A percentile compares a stretch with the other conserved stretches of the same genome.
These are phyloP conservation scores for Diplazon laetatorius DNA, from an alignment of 2,888 invertebrate genomes.

Conservation along the genomic window DNA sequence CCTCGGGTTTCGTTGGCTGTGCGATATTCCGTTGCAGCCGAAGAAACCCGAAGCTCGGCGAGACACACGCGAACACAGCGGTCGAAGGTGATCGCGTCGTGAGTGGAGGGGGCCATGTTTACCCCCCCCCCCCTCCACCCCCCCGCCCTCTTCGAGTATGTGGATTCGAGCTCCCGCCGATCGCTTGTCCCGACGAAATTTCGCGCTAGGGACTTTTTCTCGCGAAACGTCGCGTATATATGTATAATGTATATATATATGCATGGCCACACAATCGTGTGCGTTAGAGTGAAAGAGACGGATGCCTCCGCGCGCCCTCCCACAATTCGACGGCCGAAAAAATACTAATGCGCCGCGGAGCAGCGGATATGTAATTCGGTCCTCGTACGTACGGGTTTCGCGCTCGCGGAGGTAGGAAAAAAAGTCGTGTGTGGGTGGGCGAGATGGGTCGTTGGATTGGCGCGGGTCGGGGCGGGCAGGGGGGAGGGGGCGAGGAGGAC, in stretches of 20 bases:
- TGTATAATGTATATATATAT: neutral
- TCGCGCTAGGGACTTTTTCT: no score
- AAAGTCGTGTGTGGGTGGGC: slow-evolving; percentile 39
- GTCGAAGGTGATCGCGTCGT: no score
- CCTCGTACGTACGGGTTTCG: slow-evolving; percentile 69
- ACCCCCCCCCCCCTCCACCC: no score
- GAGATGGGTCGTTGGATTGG: neutral
- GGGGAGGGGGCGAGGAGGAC: neutral
- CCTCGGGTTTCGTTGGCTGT: no score
- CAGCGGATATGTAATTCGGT: slow-evolving; percentile 69
- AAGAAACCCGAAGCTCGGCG: no score
- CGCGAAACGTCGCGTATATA: no score
- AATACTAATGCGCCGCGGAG: slow-evolving; percentile 79
- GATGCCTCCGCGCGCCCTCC: slow-evolving; percentile 53
- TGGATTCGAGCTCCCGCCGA: no score
- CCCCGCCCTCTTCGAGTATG: no score
- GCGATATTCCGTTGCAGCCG: no score
- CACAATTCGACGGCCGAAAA: slow-evolving; percentile 80
- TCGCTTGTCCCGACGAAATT: no score
- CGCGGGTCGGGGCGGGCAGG: neutral
- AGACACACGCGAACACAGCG: no score
- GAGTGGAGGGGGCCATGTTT: no score
- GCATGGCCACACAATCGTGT: neutral
- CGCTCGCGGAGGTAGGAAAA: slow-evolving; percentile 42
- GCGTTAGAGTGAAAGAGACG: slow-evolving; percentile 21